Percentiles rank a stretch among this genome's conserved stretches.
Evolutionary conservation across 2,888 invertebrate species (phyloP).

Genomic region (Euplagia quadripunctaria): DNA sequence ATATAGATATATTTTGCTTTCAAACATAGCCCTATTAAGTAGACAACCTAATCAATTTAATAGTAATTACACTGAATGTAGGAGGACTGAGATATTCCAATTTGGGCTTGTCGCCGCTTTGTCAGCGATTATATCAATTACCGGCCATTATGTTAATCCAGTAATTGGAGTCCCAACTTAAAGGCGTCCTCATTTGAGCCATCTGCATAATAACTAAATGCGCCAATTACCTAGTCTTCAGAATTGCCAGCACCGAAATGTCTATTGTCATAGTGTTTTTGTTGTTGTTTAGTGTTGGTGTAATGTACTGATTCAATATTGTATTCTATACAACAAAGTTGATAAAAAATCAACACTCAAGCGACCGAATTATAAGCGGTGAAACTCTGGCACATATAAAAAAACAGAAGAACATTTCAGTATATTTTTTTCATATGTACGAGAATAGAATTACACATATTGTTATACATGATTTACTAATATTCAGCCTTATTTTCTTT

Average conservation of each 20-base stretch:
- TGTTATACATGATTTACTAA: no score
- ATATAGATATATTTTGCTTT: background rate
- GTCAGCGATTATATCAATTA: conserved; percentile 53
- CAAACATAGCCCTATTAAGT: conserved; percentile 5
- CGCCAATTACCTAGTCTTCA: conserved; percentile 30
- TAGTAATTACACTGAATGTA: conserved; percentile 36
- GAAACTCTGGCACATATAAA: no score
- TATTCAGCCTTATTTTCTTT: no score
- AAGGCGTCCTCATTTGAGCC: conserved; percentile 31
- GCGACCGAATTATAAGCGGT: no score
- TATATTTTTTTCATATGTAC: no score
- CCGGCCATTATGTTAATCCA: conserved; percentile 50
- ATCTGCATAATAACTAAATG: conserved; percentile 43
- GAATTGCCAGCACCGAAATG: background rate
- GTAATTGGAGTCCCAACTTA: conserved; percentile 40
- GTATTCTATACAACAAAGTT: no score
- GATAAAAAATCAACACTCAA: no score
- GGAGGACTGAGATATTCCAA: conserved; percentile 39
- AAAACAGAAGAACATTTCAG: no score
- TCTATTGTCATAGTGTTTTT: background rate
- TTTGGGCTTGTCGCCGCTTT: conserved; percentile 36
- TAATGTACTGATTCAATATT: background rate
- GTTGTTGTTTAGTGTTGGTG: background rate
- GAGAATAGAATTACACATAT: no score
- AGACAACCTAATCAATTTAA: conserved; percentile 14